Evolutionary conservation across 2,113 vertebrate genomes (phyloP).

Genomic region (Myocastor coypus): DNA sequence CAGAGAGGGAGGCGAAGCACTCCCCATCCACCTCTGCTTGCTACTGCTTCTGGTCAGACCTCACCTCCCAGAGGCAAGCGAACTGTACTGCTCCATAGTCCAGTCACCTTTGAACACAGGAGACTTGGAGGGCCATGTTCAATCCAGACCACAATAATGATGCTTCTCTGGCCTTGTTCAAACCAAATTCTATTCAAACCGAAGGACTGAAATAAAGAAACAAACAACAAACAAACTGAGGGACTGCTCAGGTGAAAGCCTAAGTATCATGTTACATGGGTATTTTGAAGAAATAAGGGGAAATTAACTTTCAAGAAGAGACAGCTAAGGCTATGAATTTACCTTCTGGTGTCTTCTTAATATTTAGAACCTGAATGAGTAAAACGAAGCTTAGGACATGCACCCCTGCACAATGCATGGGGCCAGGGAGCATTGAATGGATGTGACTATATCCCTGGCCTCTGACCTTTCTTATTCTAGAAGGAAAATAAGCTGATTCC

Average conservation of each 20-base stretch:
- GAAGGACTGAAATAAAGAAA: neutral
- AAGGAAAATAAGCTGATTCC: neutral
- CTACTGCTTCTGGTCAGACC: neutral
- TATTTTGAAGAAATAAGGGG: neutral
- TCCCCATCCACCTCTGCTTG: neutral
- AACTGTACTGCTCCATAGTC: neutral
- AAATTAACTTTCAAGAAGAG: neutral
- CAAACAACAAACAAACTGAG: neutral
- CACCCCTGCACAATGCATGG: too few relatives aligned
- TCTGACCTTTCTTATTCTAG: neutral
- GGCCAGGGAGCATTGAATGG: neutral
- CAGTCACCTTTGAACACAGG: neutral
- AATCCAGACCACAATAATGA: neutral
- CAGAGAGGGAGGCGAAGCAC: neutral
- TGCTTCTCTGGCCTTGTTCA: neutral
- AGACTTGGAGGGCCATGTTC: neutral
- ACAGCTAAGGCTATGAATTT: neutral
- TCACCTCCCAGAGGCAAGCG: neutral
- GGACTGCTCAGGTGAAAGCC: neutral
- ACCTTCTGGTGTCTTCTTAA: neutral
- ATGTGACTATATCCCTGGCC: neutral
- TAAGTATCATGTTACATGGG: rapidly evolving
- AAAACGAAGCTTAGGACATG: neutral
- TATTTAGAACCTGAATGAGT: conserved; percentile 6
- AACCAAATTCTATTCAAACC: neutral